These are phyloP conservation scores for Lucilia sericata DNA, from an alignment of 1,140 invertebrate species.

Conservation along the genomic window DNA sequence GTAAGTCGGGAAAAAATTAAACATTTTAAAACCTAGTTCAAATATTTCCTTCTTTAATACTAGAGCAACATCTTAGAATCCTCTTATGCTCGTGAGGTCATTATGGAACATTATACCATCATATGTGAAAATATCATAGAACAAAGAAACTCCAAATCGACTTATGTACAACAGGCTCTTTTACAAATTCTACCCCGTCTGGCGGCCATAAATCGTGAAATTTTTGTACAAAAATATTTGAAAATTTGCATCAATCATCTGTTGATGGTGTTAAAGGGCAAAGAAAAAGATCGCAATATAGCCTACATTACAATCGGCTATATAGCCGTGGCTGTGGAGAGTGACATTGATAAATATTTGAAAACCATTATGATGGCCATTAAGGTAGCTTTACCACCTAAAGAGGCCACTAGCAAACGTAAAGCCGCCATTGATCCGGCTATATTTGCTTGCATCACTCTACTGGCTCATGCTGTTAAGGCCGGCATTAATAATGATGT, in stretches of 20 bases:
- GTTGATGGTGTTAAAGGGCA: slow-evolving; percentile 78
- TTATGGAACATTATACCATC: slow-evolving; percentile 86
- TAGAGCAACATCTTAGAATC: slow-evolving; percentile 79
- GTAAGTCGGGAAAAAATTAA: slow-evolving; percentile 52
- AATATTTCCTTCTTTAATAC: not conserved
- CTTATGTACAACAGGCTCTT: slow-evolving; percentile 89
- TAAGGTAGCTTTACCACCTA: slow-evolving; percentile 82
- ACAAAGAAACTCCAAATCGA: slow-evolving; percentile 79
- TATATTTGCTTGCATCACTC: slow-evolving; percentile 95
- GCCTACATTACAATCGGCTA: slow-evolving; percentile 93
- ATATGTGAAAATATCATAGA: slow-evolving; percentile 85
- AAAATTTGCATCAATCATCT: slow-evolving; percentile 83
- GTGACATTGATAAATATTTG: slow-evolving; percentile 84
- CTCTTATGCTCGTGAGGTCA: slow-evolving; percentile 84
- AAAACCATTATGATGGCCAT: slow-evolving; percentile 90
- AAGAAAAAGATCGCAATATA: slow-evolving; percentile 85
- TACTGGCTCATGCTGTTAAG: slow-evolving; percentile 88
- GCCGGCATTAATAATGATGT: slow-evolving; percentile 82
- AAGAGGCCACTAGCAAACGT: slow-evolving; percentile 80
- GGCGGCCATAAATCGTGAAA: slow-evolving; percentile 91
- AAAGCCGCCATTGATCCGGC: slow-evolving; percentile 84
- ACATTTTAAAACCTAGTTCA: not conserved
- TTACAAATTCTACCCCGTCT: slow-evolving; percentile 91
- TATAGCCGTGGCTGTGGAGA: slow-evolving; percentile 89
- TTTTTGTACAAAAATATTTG: slow-evolving; percentile 84